phyloP scores from a whole-genome alignment of 1,140 invertebrate genomes.

The Eciton burchellii region DNA sequence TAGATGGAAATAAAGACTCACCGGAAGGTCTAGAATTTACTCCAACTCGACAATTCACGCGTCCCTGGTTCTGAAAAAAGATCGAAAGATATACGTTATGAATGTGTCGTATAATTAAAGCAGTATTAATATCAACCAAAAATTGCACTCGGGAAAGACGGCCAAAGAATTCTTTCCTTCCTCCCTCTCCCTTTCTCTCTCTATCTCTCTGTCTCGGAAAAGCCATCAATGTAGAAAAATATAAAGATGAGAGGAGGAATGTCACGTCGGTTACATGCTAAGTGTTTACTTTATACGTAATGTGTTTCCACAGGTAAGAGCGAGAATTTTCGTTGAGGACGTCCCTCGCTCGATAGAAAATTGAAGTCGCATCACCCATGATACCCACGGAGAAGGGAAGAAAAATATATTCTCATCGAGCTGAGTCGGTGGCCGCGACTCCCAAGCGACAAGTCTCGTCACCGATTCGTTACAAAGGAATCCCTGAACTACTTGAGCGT shows the following conservation, averaged over 20 bases:
- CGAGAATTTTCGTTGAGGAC: not conserved
- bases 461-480: slow-evolving; percentile 73
- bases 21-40: slow-evolving; percentile 15
- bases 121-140: not conserved
- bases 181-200: no score
- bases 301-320: not conserved
- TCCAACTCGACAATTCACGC: slow-evolving; percentile 7
- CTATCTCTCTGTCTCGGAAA: no score
- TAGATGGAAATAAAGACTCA: slow-evolving; percentile 12
- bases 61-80: slow-evolving; percentile 34
- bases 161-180: no score
- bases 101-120: not conserved
- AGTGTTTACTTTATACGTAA: not conserved
- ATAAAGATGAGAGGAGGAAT: no score
- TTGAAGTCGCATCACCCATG: slow-evolving; percentile 16
- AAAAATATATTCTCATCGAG: slow-evolving; percentile 41
- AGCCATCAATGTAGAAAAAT: no score
- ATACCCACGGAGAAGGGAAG: not conserved
- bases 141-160: no score
- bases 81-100: slow-evolving; percentile 20
- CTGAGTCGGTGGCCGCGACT: slow-evolving; percentile 33
- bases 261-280: not conserved
- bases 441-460: slow-evolving; percentile 46
- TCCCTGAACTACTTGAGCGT: slow-evolving; percentile 70
- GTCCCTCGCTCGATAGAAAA: not conserved